Base-by-base conservation (phyloP, 2,797 vertebrate genomes). In the Manis crassicaudata region DNA sequence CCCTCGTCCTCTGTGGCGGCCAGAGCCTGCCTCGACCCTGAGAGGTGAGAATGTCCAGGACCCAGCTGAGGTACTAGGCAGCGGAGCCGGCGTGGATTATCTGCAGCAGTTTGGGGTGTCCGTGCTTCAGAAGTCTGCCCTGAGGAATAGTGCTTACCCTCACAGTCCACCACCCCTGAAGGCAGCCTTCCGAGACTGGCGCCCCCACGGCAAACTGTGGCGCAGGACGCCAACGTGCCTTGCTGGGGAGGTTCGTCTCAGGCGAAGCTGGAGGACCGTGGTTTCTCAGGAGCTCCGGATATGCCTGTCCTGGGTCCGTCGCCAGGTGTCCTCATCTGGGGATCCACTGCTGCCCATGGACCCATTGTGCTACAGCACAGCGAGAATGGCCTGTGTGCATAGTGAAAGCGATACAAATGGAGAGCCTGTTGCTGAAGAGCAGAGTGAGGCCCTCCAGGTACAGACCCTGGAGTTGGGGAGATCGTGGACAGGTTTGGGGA, bases 401-500 rank as follows among this genome's bases (percentile, higher is more conserved):
- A 5, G 27, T 12, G 29, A 9, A 58, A 68, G 35, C 3, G 37
- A 27, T 50, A 27, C 29, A 56, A 37, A 4, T 63, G 50, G 63
- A 67, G 50, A 56, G 5, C 63, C 75, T 46, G 52, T 32, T 89
- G 62, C 87, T 56, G 18, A 67, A 79, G 25, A 54, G 88, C 75
- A 35, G 2, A 9, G 21, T 18, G 63, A 54, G 63, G 50, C 7
- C 3, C 37, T 43, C 27, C 20, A 50, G 1, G 0, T 20, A 16
- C 43, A 58, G 37, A 25, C 18, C 16, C 52, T 9, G 23, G 29
- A 50, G 52, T n/a, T 4, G 65, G 4, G 29, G 32, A 40, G 46
- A 23, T 77, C 25, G 0, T 0, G n/a, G 73, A 14, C 0, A 5
- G n/a, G n/a, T 21, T 88, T 3, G 1, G 11, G 0, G 7, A 2